Percentiles rank a stretch among this genome's conserved stretches.
Conservation (phyloP, 2,888 invertebrate species). For the Leptogaster cylindrica region DNA sequence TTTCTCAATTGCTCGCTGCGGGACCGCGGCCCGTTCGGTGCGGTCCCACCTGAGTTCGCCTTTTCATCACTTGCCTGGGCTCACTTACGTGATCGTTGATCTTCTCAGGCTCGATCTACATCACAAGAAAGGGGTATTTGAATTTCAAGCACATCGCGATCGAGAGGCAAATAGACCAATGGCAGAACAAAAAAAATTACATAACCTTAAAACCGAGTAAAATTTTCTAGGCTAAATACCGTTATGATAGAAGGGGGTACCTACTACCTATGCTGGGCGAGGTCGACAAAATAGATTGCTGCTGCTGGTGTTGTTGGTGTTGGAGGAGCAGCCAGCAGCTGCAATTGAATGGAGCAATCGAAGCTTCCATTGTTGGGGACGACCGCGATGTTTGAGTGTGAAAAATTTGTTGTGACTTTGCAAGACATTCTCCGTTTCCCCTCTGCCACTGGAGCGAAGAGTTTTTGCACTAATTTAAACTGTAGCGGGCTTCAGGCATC, state of each 20-base stretch:
- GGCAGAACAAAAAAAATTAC: constrained; percentile 41
- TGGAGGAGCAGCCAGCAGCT: background rate
- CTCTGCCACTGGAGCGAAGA: background rate
- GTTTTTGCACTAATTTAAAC: no score
- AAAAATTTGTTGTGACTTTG: background rate
- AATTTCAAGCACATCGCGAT: no score
- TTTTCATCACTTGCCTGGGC: no score
- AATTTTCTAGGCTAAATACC: constrained; percentile 46
- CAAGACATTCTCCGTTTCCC: constrained; percentile 23
- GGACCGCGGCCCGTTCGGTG: no score
- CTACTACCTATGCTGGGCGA: background rate
- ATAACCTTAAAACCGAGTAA: constrained; percentile 43
- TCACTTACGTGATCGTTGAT: no score
- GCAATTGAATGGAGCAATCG: background rate
- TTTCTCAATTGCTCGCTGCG: no score
- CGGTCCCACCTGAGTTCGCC: no score
- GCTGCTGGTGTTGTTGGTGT: no score
- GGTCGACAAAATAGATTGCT: no score
- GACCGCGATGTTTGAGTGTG: background rate
- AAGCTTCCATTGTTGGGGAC: background rate
- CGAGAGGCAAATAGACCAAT: constrained; percentile 18
- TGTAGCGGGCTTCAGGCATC: no score
- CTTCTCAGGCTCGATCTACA: no score
- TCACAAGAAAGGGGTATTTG: no score
- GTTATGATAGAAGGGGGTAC: constrained; percentile 34